Evolutionary conservation across 23 tunicate species (phyloP), one percentile per base, ranked within the genome.

Genomic region (Halocynthia aurantium): DNA sequence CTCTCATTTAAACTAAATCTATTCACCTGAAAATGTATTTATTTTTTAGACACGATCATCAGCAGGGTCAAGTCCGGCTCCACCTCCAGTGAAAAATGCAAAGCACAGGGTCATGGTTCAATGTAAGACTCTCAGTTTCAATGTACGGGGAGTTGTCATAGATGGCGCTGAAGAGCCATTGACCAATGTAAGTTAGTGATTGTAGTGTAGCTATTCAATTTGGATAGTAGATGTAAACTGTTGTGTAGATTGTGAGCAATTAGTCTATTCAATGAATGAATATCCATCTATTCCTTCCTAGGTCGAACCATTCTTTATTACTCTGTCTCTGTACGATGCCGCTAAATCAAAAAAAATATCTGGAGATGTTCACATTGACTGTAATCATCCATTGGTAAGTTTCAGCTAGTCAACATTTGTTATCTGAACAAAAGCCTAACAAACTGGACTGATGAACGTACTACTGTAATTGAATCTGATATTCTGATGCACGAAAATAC

Each of bases 251-350:
- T 60, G n/a, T 60, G n/a, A 17, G 2, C 18, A 60, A 60, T 60
- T 60, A 60, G 64, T 60, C 64, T 60, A 1, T 15, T 60, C 18
- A 60, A 60, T 18, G n/a, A 31, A 31, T 31, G n/a, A 17, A 60
- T 15, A 60, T 60, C 4, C 64, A 60, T 18, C 1, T 7, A 22
- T 15, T 67, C 71, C 2, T 31, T 75, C 64, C 15, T 53, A 92
- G 98, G 88, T 96, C 15, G 99, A 96, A 69, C 99, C 99, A 17
- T 96, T 96, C 72, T 96, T 96, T 72, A 89, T 96, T 22, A 92
- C 99, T 8, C 55, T 96, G 22, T 83, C 88, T 50, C 87, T 96
- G 18, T 96, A 85, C 64, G 99, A 96, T 62, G 93, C 80, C 44
- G 17, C 80, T 0, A 49, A 31, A 19, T 74, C 72, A 64, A 89